Percentiles rank a stretch among this genome's conserved stretches.
These are phyloP conservation scores for Lamproptera curius DNA, from an alignment of 2,888 invertebrate genomes.

Conservation along the genomic window DNA sequence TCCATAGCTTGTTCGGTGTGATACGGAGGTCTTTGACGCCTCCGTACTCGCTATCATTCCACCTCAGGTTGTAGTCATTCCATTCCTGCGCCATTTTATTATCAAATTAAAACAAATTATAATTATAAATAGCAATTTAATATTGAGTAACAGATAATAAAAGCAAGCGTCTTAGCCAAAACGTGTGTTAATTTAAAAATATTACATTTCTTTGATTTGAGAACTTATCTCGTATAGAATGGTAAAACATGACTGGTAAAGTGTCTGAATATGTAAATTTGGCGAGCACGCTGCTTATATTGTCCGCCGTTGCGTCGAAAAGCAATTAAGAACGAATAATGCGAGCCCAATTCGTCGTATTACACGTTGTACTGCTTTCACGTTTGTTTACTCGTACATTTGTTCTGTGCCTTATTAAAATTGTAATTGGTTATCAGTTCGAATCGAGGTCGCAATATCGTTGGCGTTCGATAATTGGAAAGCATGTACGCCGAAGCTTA, in stretches of 20 bases:
- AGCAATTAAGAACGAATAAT: conserved; percentile 19
- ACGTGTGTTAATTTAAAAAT: no score
- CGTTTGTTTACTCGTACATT: neutral
- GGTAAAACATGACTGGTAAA: no score
- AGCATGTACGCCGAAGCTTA: conserved; percentile 6
- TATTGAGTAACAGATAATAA: conserved; percentile 4
- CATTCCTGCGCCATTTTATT: conserved; percentile 86
- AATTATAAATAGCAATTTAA: neutral
- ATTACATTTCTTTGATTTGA: no score
- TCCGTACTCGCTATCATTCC: conserved; percentile 97
- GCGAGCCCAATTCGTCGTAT: conserved; percentile 12
- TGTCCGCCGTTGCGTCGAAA: conserved; percentile 5
- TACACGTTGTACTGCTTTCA: neutral
- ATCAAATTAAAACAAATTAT: conserved; percentile 22
- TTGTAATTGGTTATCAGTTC: conserved; percentile 15
- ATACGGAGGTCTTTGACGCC: conserved; percentile 96
- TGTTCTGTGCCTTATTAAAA: conserved; percentile 12
- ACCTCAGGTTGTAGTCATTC: conserved; percentile 97
- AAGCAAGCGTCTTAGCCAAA: neutral
- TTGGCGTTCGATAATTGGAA: conserved; percentile 15
- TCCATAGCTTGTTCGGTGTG: conserved; percentile 97
- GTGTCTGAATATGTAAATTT: neutral
- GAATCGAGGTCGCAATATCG: conserved; percentile 16
- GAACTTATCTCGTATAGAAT: no score
- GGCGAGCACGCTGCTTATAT: neutral